phyloP scores from a whole-genome alignment of 1,140 invertebrate species.

The Steinernema feltiae region DNA sequence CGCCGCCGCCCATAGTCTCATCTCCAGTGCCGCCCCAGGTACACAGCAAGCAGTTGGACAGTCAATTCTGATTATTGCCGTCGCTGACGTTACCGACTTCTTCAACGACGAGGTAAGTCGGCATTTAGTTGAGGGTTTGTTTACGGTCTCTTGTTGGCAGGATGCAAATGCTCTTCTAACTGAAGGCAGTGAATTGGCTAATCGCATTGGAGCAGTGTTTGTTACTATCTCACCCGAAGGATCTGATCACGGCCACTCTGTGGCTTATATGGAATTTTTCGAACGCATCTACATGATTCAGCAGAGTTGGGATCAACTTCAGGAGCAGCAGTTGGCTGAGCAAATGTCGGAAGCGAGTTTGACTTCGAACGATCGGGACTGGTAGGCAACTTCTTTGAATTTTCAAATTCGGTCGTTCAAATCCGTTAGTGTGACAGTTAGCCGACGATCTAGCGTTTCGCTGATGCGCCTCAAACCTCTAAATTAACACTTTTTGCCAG shows the following conservation, averaged over 20 bases:
- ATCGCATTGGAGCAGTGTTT: slow-evolving; percentile 52
- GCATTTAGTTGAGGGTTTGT: slow-evolving; percentile 20
- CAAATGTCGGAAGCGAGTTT: not conserved
- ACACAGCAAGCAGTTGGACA: slow-evolving; percentile 13
- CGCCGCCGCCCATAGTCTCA: slow-evolving; percentile 18
- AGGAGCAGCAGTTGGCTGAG: not conserved
- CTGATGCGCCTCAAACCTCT: too few species aligned
- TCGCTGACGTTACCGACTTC: slow-evolving; percentile 23
- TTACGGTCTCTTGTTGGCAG: slow-evolving; percentile 10
- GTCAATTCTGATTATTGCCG: slow-evolving; percentile 24
- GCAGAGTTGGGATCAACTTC: not conserved
- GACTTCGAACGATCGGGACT: not conserved
- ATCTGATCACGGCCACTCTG: not conserved
- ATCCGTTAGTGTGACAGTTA: too few species aligned
- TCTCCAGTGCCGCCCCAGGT: not conserved
- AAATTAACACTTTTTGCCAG: too few species aligned
- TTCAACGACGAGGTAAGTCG: slow-evolving; percentile 73
- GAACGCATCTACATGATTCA: not conserved
- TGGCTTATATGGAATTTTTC: slow-evolving; percentile 3
- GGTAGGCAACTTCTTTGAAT: not conserved
- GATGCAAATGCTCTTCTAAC: slow-evolving; percentile 28
- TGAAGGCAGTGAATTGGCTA: slow-evolving; percentile 32
- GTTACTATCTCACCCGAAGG: slow-evolving; percentile 37
- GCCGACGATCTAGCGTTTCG: too few species aligned
- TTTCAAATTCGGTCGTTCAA: too few species aligned